These are phyloP conservation scores for Calonectris borealis DNA, from an alignment of 2,113 vertebrate genomes.

Conservation along the genomic window DNA sequence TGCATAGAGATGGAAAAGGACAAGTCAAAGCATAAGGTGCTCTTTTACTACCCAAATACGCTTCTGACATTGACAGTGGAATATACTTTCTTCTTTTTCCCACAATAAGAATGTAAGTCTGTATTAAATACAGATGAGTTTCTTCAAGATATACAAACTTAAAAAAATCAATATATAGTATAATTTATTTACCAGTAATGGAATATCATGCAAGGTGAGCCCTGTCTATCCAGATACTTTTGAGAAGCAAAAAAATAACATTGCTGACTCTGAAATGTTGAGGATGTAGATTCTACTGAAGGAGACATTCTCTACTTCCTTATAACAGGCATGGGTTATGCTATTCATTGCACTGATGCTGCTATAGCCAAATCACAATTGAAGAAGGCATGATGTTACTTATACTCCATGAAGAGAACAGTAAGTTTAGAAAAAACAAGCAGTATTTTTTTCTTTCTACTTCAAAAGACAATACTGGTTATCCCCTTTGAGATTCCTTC, in stretches of 20 bases:
- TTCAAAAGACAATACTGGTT: background rate
- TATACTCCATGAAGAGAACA: background rate
- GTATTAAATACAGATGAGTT: background rate
- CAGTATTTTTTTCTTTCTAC: background rate
- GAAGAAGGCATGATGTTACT: background rate
- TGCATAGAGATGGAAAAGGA: background rate
- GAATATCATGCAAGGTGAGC: background rate
- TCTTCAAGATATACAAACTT: background rate
- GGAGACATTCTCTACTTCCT: background rate
- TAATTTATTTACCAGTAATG: background rate
- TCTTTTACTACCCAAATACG: background rate
- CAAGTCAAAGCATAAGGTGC: background rate
- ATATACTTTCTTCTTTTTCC: background rate
- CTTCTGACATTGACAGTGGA: background rate
- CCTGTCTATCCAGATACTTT: background rate
- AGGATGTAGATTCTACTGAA: background rate
- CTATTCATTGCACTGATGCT: slow-evolving; percentile 10
- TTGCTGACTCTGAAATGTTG: background rate
- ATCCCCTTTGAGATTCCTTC: background rate
- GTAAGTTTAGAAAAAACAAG: background rate
- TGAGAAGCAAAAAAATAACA: background rate
- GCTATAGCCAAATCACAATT: slow-evolving; percentile 21
- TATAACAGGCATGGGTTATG: background rate
- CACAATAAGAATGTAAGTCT: background rate
- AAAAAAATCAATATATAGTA: background rate